Percentiles rank a stretch among this genome's conserved stretches.
These are phyloP conservation scores for Drosophila kambysellisi DNA, from an alignment of 2,888 invertebrate genomes.

Conservation along the genomic window DNA sequence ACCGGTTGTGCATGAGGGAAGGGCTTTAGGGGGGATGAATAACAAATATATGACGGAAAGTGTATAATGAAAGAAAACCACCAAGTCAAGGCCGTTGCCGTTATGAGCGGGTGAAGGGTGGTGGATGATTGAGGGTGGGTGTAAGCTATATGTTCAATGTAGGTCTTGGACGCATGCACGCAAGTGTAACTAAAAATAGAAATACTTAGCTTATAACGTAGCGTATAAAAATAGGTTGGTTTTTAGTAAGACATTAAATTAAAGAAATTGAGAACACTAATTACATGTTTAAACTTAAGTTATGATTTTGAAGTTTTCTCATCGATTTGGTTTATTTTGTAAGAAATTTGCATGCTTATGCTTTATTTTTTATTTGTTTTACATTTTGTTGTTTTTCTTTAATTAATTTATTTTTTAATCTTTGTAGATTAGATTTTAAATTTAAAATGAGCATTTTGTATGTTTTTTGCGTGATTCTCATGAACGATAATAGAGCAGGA, in stretches of 20 bases:
- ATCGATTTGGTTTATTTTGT: slow-evolving; percentile 32
- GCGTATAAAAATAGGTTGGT: slow-evolving; percentile 71
- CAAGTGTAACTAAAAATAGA: slow-evolving; percentile 73
- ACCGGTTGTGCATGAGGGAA: slow-evolving; percentile 51
- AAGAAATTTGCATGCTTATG: slow-evolving; percentile 39
- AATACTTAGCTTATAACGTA: slow-evolving; percentile 77
- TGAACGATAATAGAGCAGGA: slow-evolving; percentile 39
- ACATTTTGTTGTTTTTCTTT: slow-evolving; percentile 26
- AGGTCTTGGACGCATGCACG: slow-evolving; percentile 74
- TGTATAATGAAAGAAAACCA: slow-evolving; percentile 14
- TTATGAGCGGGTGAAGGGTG: background rate
- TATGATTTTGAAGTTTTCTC: slow-evolving; percentile 45
- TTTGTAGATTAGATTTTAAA: slow-evolving; percentile 51
- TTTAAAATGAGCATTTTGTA: slow-evolving; percentile 70
- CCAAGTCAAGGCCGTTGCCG: background rate
- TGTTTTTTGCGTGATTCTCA: slow-evolving; percentile 36
- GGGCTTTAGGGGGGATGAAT: slow-evolving; percentile 4
- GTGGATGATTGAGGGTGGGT: background rate
- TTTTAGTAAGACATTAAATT: slow-evolving; percentile 61
- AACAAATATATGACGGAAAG: slow-evolving; percentile 20
- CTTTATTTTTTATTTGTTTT: slow-evolving; percentile 35
- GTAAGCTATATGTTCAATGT: slow-evolving; percentile 36
- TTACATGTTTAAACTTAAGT: slow-evolving; percentile 57
- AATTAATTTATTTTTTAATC: slow-evolving; percentile 21
- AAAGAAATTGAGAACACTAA: slow-evolving; percentile 67